Base-by-base conservation (phyloP, 2,113 vertebrate genomes). In the Xiphophorus hellerii region DNA sequence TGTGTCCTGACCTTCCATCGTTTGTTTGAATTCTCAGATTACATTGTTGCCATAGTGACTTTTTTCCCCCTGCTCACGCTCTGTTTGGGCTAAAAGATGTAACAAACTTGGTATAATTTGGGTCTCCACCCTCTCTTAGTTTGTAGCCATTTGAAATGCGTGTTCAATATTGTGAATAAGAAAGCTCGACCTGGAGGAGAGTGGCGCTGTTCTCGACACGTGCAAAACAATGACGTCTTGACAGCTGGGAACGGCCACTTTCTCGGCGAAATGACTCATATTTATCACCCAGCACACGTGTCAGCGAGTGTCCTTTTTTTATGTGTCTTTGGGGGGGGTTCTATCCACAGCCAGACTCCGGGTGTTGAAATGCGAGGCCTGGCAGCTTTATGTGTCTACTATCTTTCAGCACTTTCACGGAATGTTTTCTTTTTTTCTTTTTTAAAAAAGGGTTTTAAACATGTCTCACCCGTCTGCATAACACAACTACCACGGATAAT, bases 101-200 rank as follows among this genome's bases (percentile, higher is more conserved):
- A 94, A 93, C 91, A 95, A 94, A 94, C 92, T 91, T 92, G 86
- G 93, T 93, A 93, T 90, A 93, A 94, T 92, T 94, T 89, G 89
- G 80, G 89, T 89, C 92, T 90, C 92, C 94, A 93, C 93, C 93
- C 93, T 93, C 83, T 83, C 90, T 90, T 91, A 85, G 90, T 81
- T 87, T 90, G 35, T 70, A 90, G 91, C 84, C 91, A 89, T 93
- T 93, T 90, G 92, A 92, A 93, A 92, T 93, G 90, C 90, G 84
- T 85, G 84, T 89, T 84, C 87, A 89, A 90, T 81, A 78, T 76
- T 87, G 89, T 87, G 87, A 88, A 87, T 85, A 58, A n/a, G 92
- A 89, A 93, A 93, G 94, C 83, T 91, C 93, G 89, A 92, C 92
- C 11, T 35, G 12, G 31, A n/a, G 37, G 85, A 76, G 39, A 61